These are phyloP conservation scores for Holocentrus rufus DNA, from an alignment of 2,797 vertebrate genomes.

Conservation along the genomic window DNA sequence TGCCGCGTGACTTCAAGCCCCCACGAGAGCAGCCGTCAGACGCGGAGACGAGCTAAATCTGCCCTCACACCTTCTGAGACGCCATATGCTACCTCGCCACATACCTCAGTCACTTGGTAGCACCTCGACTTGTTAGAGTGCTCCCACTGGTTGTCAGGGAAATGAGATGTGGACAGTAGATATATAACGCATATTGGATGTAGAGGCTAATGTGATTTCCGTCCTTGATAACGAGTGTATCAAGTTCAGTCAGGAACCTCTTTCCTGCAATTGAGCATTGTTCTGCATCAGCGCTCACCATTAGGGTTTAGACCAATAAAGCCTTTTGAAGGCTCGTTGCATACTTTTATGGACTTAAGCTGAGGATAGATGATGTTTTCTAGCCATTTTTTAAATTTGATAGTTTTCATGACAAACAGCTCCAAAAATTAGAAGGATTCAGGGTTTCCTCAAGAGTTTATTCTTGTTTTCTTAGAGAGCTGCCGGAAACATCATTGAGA, in stretches of 20 bases:
- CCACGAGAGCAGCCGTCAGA: conserved; percentile 30
- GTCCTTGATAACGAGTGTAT: conserved; percentile 1
- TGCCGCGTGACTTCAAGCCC: neutral
- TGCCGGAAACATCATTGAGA: too few relatives aligned
- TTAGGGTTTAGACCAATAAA: too few relatives aligned
- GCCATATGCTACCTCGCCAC: conserved; percentile 43
- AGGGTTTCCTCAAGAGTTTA: too few relatives aligned
- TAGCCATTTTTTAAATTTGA: too few relatives aligned
- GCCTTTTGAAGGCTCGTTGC: too few relatives aligned
- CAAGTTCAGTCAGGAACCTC: conserved; percentile 11
- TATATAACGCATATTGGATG: conserved; percentile 17
- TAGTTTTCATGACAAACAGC: too few relatives aligned
- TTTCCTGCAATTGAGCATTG: neutral
- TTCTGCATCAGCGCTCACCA: neutral
- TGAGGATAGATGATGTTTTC: too few relatives aligned
- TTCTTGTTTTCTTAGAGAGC: too few relatives aligned
- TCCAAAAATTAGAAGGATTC: too few relatives aligned
- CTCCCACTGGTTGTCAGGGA: conserved; percentile 30
- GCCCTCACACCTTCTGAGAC: conserved; percentile 51
- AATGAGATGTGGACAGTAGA: conserved; percentile 29
- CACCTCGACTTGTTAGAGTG: conserved; percentile 48
- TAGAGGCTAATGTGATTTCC: conserved; percentile 31
- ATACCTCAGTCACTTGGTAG: conserved; percentile 29
- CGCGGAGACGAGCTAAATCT: conserved; percentile 50
- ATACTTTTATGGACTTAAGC: too few relatives aligned